Conservation (phyloP, 1,140 invertebrate species). For the Periplaneta americana region DNA sequence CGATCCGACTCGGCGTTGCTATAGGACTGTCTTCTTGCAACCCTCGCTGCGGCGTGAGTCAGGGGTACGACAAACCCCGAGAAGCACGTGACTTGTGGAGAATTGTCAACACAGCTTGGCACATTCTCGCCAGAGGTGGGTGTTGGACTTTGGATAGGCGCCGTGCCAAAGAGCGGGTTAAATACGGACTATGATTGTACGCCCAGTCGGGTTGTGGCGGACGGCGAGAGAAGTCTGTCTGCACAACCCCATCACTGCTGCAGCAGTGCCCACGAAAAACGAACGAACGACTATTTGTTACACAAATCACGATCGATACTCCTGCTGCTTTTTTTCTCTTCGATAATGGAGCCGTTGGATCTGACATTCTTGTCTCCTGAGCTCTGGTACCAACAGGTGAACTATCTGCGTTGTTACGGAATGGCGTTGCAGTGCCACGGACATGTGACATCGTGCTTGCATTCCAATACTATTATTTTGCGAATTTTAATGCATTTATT, state of each 20-base stretch:
- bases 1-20: too few relatives aligned
- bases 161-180: not conserved
- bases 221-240: not conserved
- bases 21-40: not conserved
- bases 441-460: not conserved
- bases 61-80: not conserved
- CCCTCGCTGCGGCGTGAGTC: not conserved
- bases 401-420: conserved; percentile 9
- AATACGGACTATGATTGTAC: not conserved
- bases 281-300: conserved; percentile 17
- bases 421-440: not conserved
- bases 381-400: conserved; percentile 71
- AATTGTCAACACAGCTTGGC: not conserved
- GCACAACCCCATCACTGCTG: not conserved
- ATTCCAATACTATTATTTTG: not conserved
- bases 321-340: not conserved
- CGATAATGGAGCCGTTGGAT: conserved; percentile 63
- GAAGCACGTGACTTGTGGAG: not conserved
- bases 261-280: not conserved
- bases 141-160: not conserved
- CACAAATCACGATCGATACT: conserved; percentile 7
- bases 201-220: not conserved
- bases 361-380: conserved; percentile 74
- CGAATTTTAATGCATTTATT: conserved; percentile 5
- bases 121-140: not conserved